phyloP scores from a whole-genome alignment of 2,888 invertebrate species.

The Synergus japonicus region DNA sequence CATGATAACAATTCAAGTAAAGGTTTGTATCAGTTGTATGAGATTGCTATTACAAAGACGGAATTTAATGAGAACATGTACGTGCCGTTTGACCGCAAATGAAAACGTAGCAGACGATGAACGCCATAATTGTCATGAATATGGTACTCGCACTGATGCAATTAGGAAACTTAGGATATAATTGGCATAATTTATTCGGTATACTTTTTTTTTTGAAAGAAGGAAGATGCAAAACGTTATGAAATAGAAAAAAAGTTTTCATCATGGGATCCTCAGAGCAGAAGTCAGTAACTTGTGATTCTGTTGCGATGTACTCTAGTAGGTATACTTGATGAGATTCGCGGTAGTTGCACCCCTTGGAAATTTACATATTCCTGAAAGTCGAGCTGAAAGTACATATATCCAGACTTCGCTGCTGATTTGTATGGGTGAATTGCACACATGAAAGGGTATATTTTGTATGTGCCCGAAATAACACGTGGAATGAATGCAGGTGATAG shows the following conservation, averaged over 20 bases:
- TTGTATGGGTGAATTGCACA: not conserved
- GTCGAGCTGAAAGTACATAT: not conserved
- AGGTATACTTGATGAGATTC: constrained; percentile 13
- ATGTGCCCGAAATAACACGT: not conserved
- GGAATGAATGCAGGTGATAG: not conserved
- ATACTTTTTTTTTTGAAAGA: not conserved
- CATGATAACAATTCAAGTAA: constrained; percentile 3
- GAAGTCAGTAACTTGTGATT: constrained; percentile 4
- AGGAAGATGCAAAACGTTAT: not conserved
- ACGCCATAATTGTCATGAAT: not conserved
- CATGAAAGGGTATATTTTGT: not conserved
- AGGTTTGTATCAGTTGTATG: not conserved
- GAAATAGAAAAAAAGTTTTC: not conserved
- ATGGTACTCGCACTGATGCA: not conserved
- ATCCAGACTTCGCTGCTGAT: not conserved
- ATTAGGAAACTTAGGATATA: not conserved
- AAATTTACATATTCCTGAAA: constrained; percentile 26
- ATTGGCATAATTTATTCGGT: not conserved
- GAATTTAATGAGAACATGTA: constrained; percentile 9
- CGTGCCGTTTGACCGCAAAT: not conserved
- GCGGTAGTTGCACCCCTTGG: not conserved
- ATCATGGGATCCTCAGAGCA: not conserved
- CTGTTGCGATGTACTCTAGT: constrained; percentile 16
- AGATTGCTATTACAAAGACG: not conserved
- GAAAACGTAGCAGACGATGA: not conserved